phyloP scores from a whole-genome alignment of 37 sponge, comb jelly and placozoan genomes.

The Mnemiopsis leidyi region DNA sequence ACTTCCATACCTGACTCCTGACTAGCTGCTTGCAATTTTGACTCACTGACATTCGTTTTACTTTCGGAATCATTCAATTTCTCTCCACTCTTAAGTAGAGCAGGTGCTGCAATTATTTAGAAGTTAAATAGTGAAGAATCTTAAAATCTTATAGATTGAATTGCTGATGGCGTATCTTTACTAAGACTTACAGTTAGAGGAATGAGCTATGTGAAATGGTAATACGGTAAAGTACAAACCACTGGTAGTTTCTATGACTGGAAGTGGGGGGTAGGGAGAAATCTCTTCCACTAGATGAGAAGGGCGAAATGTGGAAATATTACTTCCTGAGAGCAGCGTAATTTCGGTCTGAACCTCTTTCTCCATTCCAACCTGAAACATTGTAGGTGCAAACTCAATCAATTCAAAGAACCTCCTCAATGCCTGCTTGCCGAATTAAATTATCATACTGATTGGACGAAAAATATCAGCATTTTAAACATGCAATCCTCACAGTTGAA shows the following conservation, averaged over 20 bases:
- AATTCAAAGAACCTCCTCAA: too few species aligned
- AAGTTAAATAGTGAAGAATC: too few species aligned
- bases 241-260: slow-evolving; percentile 21
- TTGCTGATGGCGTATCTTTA: too few species aligned
- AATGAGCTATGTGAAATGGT: too few species aligned
- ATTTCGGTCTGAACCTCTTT: slow-evolving; percentile 7
- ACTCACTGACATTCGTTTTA: neutral
- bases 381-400: too few species aligned
- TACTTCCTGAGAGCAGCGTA: neutral
- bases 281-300: neutral
- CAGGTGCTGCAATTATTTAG: neutral
- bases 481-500: neutral
- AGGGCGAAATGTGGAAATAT: slow-evolving; percentile 32
- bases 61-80: neutral
- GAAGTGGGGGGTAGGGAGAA: slow-evolving; percentile 45
- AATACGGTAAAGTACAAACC: neutral
- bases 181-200: neutral
- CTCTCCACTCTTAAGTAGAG: neutral
- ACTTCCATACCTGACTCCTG: neutral
- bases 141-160: too few species aligned
- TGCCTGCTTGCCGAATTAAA: neutral
- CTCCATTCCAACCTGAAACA: neutral
- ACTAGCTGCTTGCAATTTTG: neutral
- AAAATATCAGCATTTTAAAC: too few species aligned
- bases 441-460: too few species aligned